These are phyloP conservation scores for Paramacrobiotus metropolitanus DNA, from an alignment of 1,140 invertebrate genomes.

Conservation along the genomic window DNA sequence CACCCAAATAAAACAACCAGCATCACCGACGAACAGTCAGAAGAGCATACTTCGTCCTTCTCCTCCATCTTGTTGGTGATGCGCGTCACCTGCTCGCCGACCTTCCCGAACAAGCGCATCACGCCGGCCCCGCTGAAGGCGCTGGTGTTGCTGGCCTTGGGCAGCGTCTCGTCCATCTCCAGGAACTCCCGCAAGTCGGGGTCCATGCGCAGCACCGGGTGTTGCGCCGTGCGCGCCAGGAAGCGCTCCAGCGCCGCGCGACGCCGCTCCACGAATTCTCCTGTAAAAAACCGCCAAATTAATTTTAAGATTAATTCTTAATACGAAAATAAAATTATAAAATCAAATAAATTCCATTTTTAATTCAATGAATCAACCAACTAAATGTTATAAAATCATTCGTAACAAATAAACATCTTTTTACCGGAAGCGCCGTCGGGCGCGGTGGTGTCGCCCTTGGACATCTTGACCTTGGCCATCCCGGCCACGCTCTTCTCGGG, in stretches of 20 bases:
- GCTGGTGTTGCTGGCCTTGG: conserved; percentile 81
- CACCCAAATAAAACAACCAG: too few species aligned
- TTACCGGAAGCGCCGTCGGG: not conserved
- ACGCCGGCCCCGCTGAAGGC: conserved; percentile 85
- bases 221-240: conserved; percentile 62
- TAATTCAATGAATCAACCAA: too few species aligned
- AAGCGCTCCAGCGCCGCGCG: conserved; percentile 76
- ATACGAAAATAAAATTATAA: too few species aligned
- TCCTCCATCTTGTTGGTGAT: conserved; percentile 99
- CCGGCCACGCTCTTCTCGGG: conserved; percentile 92
- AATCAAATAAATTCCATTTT: too few species aligned
- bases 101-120: conserved; percentile 75
- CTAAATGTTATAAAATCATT: too few species aligned
- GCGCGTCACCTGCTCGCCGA: conserved; percentile 92
- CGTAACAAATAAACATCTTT: too few species aligned
- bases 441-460: conserved; percentile 36
- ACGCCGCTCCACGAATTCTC: conserved; percentile 82
- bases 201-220: conserved; percentile 68
- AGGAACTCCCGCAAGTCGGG: conserved; percentile 92
- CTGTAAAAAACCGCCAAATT: conserved; percentile 10
- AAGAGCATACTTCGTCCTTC: conserved; percentile 79
- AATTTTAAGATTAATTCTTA: conserved; percentile 15
- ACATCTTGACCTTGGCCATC: conserved; percentile 90
- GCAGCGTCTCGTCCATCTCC: conserved; percentile 71
- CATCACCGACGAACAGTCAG: too few species aligned